Conservation (phyloP, 1,140 invertebrate genomes). For the Aphelinus atriplicis region DNA sequence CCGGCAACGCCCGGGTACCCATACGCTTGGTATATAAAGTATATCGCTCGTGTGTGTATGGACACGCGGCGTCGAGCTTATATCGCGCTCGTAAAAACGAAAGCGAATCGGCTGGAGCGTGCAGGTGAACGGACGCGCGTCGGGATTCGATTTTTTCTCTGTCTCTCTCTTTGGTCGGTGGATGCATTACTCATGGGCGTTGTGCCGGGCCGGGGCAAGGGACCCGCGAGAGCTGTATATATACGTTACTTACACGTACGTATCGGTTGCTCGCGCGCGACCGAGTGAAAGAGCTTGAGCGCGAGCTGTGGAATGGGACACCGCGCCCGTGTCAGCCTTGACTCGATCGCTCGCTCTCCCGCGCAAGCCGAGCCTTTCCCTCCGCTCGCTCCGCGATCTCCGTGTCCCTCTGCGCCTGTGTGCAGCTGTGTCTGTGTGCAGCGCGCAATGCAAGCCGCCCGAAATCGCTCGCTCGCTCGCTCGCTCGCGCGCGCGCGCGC, state of each 20-base stretch:
- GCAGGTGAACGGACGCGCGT: too few species aligned
- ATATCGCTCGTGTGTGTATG: too few species aligned
- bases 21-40: too few species aligned
- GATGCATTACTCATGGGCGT: too few species aligned
- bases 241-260: not conserved
- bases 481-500: too few species aligned
- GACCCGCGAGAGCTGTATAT: not conserved
- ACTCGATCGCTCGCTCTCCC: not conserved
- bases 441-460: not conserved
- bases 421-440: not conserved
- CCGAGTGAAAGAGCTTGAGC: not conserved
- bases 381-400: not conserved
- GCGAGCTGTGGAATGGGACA: slow-evolving; percentile 15
- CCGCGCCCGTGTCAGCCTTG: slow-evolving; percentile 18
- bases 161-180: too few species aligned
- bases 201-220: not conserved
- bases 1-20: too few species aligned
- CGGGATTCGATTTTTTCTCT: too few species aligned
- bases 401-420: not conserved
- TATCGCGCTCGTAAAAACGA: too few species aligned
- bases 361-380: slow-evolving; percentile 3
- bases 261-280: not conserved
- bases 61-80: too few species aligned
- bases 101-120: too few species aligned
- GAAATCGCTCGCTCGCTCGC: too few species aligned